Evolutionary conservation across 2,888 invertebrate species (phyloP).

Genomic region (Blomia tropicalis): DNA sequence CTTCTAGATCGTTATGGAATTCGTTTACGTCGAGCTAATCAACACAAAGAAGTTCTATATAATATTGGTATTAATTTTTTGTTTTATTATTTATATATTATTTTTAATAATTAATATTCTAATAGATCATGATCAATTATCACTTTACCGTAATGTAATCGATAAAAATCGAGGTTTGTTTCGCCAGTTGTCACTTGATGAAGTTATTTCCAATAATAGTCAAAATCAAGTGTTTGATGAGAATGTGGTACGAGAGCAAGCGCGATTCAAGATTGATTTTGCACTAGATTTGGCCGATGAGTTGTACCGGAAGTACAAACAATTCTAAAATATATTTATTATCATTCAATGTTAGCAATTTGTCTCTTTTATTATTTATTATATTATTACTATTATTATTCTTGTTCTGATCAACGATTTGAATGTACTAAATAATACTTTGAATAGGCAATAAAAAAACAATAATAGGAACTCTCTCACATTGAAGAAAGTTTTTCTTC

Average conservation of each 20-base stretch:
- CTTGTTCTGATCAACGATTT: background rate
- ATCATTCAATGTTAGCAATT: no score
- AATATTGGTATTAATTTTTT: no score
- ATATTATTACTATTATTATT: background rate
- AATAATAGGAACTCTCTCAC: background rate
- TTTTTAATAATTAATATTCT: no score
- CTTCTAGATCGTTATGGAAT: no score
- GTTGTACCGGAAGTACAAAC: background rate
- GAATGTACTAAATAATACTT: background rate
- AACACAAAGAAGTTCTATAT: no score
- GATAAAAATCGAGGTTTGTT: background rate
- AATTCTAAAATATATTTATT: no score
- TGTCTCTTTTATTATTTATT: no score
- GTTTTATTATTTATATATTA: no score
- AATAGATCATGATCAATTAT: background rate
- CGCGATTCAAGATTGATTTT: background rate
- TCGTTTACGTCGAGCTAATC: no score
- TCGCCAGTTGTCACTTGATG: background rate
- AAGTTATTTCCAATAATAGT: no score
- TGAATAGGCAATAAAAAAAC: background rate
- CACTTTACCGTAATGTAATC: background rate
- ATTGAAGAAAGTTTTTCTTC: slow-evolving; percentile 2
- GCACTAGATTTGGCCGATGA: background rate
- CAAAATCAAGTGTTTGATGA: no score
- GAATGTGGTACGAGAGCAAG: slow-evolving; percentile 1